Conservation (phyloP, 2,113 vertebrate species). For the Aspidoscelis tigris region DNA sequence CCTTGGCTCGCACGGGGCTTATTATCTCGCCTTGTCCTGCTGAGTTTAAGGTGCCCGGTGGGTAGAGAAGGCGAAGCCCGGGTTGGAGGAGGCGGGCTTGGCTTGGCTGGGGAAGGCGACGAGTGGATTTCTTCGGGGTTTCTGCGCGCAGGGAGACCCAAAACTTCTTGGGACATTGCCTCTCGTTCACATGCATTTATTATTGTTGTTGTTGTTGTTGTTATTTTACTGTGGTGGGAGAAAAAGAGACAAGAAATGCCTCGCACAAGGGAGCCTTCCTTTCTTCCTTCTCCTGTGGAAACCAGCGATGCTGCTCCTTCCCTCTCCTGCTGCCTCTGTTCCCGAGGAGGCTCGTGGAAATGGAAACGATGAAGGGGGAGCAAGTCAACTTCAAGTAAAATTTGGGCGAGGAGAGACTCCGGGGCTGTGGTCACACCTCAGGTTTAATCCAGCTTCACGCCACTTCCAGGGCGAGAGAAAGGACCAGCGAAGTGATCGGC, state of each 20-base stretch:
- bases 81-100: neutral
- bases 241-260: neutral
- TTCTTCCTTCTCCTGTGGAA: neutral
- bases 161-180: neutral
- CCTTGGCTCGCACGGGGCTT: no score
- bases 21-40: neutral
- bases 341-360: neutral
- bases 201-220: no score
- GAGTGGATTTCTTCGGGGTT: neutral
- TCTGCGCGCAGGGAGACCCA: neutral
- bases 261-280: neutral
- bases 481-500: no score
- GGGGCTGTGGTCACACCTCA: no score
- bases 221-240: neutral
- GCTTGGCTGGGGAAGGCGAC: neutral
- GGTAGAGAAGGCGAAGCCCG: neutral
- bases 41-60: constrained; percentile 2
- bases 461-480: no score
- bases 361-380: neutral
- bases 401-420: neutral
- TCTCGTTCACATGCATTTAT: neutral
- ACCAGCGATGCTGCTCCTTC: neutral
- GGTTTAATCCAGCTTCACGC: no score
- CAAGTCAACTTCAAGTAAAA: neutral
- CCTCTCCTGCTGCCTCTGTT: neutral